Evolutionary conservation across 2,888 invertebrate species (phyloP).

Genomic region (Hermaeophaga mercurialis): DNA sequence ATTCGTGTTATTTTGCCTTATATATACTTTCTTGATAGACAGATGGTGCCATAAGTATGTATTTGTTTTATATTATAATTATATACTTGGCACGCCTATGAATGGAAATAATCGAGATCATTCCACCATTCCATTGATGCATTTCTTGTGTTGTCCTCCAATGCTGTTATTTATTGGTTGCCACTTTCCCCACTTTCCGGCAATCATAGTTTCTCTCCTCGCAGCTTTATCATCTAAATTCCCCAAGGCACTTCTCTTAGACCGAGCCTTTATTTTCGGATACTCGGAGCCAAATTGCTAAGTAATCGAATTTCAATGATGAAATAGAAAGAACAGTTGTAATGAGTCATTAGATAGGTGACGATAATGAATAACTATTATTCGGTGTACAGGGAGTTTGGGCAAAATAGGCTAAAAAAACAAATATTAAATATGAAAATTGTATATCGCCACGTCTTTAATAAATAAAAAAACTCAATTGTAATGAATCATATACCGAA

Average conservation of each 20-base stretch:
- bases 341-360: constrained; percentile 12
- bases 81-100: background rate
- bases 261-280: constrained; percentile 45
- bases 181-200: constrained; percentile 54
- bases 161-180: constrained; percentile 53
- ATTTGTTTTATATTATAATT: too few relatives aligned
- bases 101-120: background rate
- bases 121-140: constrained; percentile 36
- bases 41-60: too few relatives aligned
- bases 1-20: too few relatives aligned
- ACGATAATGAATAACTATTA: constrained; percentile 3
- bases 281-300: constrained; percentile 30
- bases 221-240: constrained; percentile 54
- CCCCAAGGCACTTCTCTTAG: constrained; percentile 47
- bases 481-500: too few relatives aligned
- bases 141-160: constrained; percentile 41
- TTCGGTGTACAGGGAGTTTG: background rate
- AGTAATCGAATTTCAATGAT: constrained; percentile 31
- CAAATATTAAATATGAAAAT: too few relatives aligned
- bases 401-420: too few relatives aligned
- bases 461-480: too few relatives aligned
- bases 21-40: too few relatives aligned
- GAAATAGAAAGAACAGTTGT: constrained; percentile 18
- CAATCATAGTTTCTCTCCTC: constrained; percentile 55
- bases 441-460: too few relatives aligned